phyloP scores from a whole-genome alignment of 1,140 invertebrate genomes.

The Medauroidea extradentata region DNA sequence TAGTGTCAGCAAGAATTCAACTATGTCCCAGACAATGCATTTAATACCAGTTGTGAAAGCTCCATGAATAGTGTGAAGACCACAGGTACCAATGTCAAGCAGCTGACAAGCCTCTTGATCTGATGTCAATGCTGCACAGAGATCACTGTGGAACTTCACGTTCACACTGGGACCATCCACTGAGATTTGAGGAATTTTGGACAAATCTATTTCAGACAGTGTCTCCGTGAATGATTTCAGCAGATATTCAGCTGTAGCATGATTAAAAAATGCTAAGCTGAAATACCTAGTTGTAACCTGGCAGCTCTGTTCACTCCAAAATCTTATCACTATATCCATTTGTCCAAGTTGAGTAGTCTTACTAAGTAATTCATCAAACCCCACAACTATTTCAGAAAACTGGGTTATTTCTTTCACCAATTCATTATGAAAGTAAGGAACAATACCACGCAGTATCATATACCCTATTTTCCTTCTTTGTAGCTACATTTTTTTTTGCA shows the following conservation, averaged over 20 bases:
- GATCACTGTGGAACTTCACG: constrained; percentile 1
- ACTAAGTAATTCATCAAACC: constrained; percentile 1
- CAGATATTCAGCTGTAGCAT: constrained; percentile 18
- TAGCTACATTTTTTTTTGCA: constrained; percentile 22
- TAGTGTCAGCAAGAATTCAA: constrained; percentile 19
- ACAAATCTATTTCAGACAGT: constrained; percentile 1
- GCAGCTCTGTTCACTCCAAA: constrained; percentile 12
- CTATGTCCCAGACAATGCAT: constrained; percentile 21
- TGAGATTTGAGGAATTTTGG: constrained; percentile 8
- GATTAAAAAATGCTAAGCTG: constrained; percentile 19
- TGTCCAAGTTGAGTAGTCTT: constrained; percentile 17
- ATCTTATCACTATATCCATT: constrained; percentile 17
- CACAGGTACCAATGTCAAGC: constrained; percentile 22
- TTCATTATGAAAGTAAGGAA: constrained; percentile 21
- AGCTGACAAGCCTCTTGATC: constrained; percentile 5
- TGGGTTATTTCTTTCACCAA: constrained; percentile 8
- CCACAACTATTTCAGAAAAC: constrained; percentile 18
- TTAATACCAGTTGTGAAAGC: constrained; percentile 26
- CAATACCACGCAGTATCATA: constrained; percentile 14
- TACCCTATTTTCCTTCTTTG: constrained; percentile 23
- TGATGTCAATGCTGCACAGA: too few relatives aligned
- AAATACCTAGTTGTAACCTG: constrained; percentile 18
- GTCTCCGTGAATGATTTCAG: constrained; percentile 9
- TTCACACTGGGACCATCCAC: constrained; percentile 23
- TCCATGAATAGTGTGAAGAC: constrained; percentile 25